Conservation (phyloP, 2,888 invertebrate genomes). For the Ametastegia equiseti region DNA sequence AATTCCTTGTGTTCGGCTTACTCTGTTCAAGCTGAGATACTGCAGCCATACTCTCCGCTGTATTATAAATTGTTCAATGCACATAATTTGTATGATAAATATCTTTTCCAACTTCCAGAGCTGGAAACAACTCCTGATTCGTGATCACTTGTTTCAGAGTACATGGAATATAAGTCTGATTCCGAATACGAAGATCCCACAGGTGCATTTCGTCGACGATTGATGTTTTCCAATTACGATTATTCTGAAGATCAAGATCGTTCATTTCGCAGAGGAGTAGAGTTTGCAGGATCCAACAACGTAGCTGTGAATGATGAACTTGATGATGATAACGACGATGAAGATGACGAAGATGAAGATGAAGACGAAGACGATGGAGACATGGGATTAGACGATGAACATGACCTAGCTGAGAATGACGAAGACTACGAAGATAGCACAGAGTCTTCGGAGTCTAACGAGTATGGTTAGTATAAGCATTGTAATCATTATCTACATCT, state of each 20-base stretch:
- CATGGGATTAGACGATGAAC: conserved; percentile 54
- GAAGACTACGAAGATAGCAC: conserved; percentile 52
- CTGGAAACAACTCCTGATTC: neutral
- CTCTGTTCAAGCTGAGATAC: too few species aligned
- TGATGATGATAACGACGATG: conserved; percentile 46
- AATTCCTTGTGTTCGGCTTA: neutral
- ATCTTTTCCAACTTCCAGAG: neutral
- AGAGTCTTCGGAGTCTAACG: conserved; percentile 54
- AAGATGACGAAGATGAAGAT: conserved; percentile 44
- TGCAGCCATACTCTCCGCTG: too few species aligned
- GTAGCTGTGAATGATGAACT: conserved; percentile 25
- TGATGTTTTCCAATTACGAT: conserved; percentile 30
- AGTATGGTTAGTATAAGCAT: conserved; percentile 65
- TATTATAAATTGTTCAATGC: neutral
- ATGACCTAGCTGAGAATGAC: conserved; percentile 52
- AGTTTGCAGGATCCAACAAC: conserved; percentile 11
- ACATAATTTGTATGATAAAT: too few species aligned
- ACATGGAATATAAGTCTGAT: neutral
- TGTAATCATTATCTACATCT: conserved; percentile 25
- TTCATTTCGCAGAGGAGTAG: conserved; percentile 12
- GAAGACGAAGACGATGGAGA: conserved; percentile 54
- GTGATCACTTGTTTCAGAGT: neutral
- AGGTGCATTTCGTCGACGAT: conserved; percentile 14
- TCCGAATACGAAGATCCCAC: neutral
- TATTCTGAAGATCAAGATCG: conserved; percentile 21